Base-by-base conservation (phyloP, 2,113 vertebrate species). In the Machaerirhynchus nigripectus region DNA sequence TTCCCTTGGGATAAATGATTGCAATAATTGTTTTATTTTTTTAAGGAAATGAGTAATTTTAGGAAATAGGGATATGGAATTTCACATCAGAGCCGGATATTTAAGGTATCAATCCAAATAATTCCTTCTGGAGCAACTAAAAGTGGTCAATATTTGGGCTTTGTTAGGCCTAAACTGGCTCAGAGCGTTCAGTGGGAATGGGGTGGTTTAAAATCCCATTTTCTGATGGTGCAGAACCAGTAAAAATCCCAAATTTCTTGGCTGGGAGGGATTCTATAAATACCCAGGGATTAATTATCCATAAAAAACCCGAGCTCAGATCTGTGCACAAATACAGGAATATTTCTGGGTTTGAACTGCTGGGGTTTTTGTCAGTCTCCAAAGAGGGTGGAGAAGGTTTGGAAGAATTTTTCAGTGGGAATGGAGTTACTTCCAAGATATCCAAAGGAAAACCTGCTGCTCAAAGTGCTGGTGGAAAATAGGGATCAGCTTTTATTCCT, bases 1-100 rank as follows among this genome's bases (percentile, higher is more conserved):
- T 3, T 3, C 4, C 47, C 5, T 13, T 31, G 6, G 5, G 39
- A 21, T 33, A 55, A 64, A 4, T 35, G 15, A 5, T 0, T 53
- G 27, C 2, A 13, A 2, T 40, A 12, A 23, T 78, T 70, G 5
- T 30, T 70, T 24, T 7, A 7, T 40, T 35, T 30, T 52, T 57
- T 82, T 23, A 57, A 60, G 42, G 17, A 68, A 68, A 76, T 7
- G 2, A 80, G 9, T 4, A 3, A 15, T 28, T 76, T 55, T 3
- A 15, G 88, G 13, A 33, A 28, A 40, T 4, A 39, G 4, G 23
- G 28, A 28, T 28, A 2, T 20, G 8, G 10, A 23, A 57, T 49
- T 49, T 24, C 24, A 1, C 7, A 12, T 42, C 3, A 15, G 6
- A 37, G 61, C 9, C 19, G 24, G 42, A 5, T 53, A 31, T 44